A percentile compares a stretch with the other conserved stretches of the same genome.
phyloP scores from a whole-genome alignment of 2,113 vertebrate species.

The Odontophorus gujanensis region DNA sequence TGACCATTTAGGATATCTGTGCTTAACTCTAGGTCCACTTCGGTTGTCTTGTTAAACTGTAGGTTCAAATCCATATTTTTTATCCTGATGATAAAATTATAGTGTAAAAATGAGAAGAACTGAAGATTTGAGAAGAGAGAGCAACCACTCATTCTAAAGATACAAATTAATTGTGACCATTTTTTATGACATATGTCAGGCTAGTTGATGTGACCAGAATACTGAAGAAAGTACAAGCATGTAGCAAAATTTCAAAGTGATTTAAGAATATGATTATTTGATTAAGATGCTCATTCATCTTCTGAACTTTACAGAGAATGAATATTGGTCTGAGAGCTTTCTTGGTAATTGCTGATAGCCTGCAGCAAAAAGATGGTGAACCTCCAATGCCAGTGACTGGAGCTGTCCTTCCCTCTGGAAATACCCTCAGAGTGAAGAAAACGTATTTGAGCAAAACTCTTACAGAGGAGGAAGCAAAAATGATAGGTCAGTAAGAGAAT shows the following conservation, averaged over 20 bases:
- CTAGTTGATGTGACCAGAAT: background rate
- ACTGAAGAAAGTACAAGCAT: background rate
- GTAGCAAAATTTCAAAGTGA: background rate
- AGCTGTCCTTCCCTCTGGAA: conserved; percentile 95
- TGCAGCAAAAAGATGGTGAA: conserved; percentile 98
- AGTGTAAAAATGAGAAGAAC: background rate
- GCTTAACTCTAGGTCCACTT: background rate
- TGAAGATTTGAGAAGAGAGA: background rate
- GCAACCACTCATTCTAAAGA: background rate
- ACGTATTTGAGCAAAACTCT: conserved; percentile 98
- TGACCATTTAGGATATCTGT: background rate
- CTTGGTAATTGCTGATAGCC: conserved; percentile 95
- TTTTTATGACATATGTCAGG: background rate
- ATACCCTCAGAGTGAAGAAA: conserved; percentile 97
- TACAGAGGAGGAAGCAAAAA: conserved; percentile 97
- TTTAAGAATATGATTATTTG: background rate
- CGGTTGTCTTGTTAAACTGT: background rate
- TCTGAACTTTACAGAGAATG: conserved; percentile 87
- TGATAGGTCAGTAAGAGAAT: conserved; percentile 87
- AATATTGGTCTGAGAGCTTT: conserved; percentile 97
- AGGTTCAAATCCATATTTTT: background rate
- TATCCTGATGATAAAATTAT: background rate
- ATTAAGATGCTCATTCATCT: background rate
- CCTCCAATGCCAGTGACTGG: conserved; percentile 99
- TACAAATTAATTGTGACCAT: background rate